Evolutionary conservation across 2,113 vertebrate species (phyloP).

Genomic region (Sialia sialis): DNA sequence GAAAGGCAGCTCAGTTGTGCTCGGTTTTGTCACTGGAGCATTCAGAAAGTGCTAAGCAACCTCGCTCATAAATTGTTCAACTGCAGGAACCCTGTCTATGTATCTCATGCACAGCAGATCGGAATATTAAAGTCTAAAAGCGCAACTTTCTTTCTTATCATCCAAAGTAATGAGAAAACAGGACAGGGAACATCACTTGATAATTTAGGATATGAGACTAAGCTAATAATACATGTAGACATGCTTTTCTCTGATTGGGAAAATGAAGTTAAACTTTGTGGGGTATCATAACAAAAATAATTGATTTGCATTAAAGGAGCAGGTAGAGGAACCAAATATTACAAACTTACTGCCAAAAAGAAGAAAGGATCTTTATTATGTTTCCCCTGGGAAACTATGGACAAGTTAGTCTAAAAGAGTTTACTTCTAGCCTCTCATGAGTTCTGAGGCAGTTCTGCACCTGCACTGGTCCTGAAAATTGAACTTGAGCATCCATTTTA

Average conservation of each 20-base stretch:
- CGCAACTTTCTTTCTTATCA: background rate
- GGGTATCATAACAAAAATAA: background rate
- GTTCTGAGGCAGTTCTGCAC: background rate
- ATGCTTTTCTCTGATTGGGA: background rate
- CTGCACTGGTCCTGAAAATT: background rate
- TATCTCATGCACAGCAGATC: background rate
- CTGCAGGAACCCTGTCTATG: background rate
- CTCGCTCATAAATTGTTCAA: background rate
- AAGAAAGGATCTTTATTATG: background rate
- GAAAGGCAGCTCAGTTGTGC: background rate
- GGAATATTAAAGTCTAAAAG: background rate
- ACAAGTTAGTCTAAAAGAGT: background rate
- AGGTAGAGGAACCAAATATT: background rate
- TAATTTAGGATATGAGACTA: background rate
- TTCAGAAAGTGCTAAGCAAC: background rate
- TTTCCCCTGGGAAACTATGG: background rate
- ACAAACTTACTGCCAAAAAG: background rate
- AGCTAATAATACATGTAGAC: background rate
- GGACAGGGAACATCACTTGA: background rate
- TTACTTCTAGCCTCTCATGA: background rate
- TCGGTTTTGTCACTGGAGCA: background rate
- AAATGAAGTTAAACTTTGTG: background rate
- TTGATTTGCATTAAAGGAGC: background rate
- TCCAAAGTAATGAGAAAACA: background rate
- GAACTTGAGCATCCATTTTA: fast-evolving